phyloP scores from a whole-genome alignment of 2,113 vertebrate species.

The Abramis brama region DNA sequence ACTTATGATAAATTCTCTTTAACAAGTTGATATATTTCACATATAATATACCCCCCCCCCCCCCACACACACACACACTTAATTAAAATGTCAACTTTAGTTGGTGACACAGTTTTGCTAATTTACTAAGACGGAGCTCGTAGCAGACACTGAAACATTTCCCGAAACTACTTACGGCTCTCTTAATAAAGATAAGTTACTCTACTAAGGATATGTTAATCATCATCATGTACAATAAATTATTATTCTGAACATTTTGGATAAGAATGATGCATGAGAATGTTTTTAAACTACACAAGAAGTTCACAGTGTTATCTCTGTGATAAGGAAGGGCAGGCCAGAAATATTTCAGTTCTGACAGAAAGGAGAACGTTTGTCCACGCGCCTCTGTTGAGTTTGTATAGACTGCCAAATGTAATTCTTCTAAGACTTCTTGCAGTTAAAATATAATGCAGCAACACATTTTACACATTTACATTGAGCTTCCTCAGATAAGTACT shows the following conservation, averaged over 20 bases:
- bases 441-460: neutral
- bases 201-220: neutral
- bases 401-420: neutral
- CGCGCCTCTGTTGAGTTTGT: neutral
- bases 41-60: neutral
- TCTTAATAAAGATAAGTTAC: neutral
- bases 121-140: neutral
- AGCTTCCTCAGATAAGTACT: too few species aligned
- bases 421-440: neutral
- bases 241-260: neutral
- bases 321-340: neutral
- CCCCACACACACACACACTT: neutral
- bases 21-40: neutral
- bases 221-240: neutral
- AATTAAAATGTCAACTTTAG: neutral
- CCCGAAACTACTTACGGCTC: neutral
- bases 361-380: neutral
- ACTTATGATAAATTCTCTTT: neutral
- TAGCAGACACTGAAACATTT: neutral
- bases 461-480: too few species aligned
- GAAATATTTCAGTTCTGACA: conserved; percentile 3
- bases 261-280: neutral
- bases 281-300: neutral
- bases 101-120: neutral
- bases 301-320: neutral